Evolutionary conservation across 1,140 invertebrate species (phyloP), one percentile per base, ranked within the genome.

Genomic region (Drosophila repleta): DNA sequence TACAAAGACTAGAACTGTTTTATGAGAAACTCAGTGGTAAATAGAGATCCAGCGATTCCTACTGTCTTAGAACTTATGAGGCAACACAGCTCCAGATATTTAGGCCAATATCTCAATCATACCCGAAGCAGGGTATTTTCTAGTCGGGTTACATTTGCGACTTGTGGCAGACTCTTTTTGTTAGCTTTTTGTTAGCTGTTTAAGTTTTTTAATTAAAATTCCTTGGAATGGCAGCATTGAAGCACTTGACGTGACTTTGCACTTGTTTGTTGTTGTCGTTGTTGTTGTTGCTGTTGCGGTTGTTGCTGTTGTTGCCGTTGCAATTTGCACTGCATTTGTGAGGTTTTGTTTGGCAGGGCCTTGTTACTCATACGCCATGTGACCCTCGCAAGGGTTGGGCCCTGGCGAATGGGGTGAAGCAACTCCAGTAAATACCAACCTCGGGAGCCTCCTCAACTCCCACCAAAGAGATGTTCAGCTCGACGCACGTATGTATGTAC

Each of bases 191-290:
- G 29, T 46, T 58, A 53, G 66, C 58, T 69, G 66, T 26, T 49
- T 64, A 64, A 70, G 67, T 64, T 70, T 70, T 70, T 70, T 64
- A 70, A 70, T 70, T 70, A 70, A 70, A 70, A 70, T 70, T 70
- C 67, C 66, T 61, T 68, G 65, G 57, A 68, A 61, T 61, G 48
- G 37, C 65, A 53, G 26, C 65, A 69, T 55, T 69, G 53, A 69
- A 55, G 49, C 58, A 69, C 58, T 69, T 52, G 66, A 45, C 48
- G 58, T 69, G 62, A 69, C 66, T 62, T 61, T 62, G 66, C 66
- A 62, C 66, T 55, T 15, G 49, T 48, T 68, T 21, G 21, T 21
- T 41, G n/a, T 37, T 41, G 32, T 7, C 49, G 17, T 37, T 29
- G 29, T 2, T 29, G 29, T 21, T 41, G n/a, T 37, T 41, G 29